Base-by-base conservation (phyloP, 2,797 vertebrate species). In the Crocidura indochinensis region DNA sequence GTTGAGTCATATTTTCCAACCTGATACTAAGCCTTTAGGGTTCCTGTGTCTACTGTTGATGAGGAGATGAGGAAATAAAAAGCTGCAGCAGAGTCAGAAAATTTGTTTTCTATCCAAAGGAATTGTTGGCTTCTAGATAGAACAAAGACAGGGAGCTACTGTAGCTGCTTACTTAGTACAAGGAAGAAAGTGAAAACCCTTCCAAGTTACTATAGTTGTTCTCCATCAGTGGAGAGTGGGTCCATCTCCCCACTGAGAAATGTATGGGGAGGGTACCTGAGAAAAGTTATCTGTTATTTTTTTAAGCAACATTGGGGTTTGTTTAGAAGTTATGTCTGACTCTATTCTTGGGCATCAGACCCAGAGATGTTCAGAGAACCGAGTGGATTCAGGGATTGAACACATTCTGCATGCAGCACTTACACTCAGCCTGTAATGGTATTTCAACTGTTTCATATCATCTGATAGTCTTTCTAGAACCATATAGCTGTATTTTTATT, bases 1-100 rank as follows among this genome's bases (percentile, higher is more conserved):
- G 62, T 81, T 87, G 85, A 96, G 87, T 93, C 92, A 95, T 88
- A 92, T 84, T 95, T 96, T 96, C 94, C 91, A 95, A 64, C 14
- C 62, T 17, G 19, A 94, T 53, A 71, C 62, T 88, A 82, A 92
- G 85, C 81, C 46, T 88, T 64, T 20, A 5, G 84, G 87, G 74
- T 90, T 79, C 77, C 80, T 90, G 69, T 24, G 90, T 84, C 87
- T 95, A 67, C 56, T 74, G 49, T 76, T 85, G 92, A 95, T 86
- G 93, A 47, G 84, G 47, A 91, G 74, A 81, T 74, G 27, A 77
- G 73, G 72, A 93, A 86, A 84, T 92, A 84, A 94, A 92, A 93
- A 80, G 71, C 71, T 88, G 56, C 20, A 86, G 79, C 24, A 26
- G 53, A 38, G 62, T 94, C 76, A 94, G 76, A 62, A 90, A 88